Evolutionary conservation across 2,888 invertebrate species (phyloP), one percentile per base, ranked within the genome.

Genomic region (Dynastes maya): DNA sequence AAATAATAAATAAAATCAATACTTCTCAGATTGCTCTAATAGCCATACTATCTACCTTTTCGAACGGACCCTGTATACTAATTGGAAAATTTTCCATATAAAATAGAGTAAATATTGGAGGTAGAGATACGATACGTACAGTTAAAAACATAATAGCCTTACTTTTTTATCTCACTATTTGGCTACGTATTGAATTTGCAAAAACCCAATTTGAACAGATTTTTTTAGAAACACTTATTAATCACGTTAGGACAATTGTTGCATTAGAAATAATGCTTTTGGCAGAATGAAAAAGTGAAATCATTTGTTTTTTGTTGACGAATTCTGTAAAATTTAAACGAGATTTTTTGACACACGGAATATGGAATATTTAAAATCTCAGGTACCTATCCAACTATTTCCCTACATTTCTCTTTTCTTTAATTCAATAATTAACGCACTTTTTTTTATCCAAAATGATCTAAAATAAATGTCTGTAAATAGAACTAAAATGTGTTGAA

Each of bases 331-430:
- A 45, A 45, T 45, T 11, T 8, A 45, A 45, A 45, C 45, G 45
- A 0, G 11, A 45, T 45, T 45, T 45, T 45, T 45, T 45, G 45
- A 11, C 55, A 22, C 8, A 58, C 9, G n/a, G 13, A 29, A 55
- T 4, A 63, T 63, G 63, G 63, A 63, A 63, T 63, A 63, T 32
- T 63, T 63, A 63, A 63, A 63, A 63, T 27, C 9, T 9, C 63
- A 63, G 63, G 63, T 63, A 63, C 22, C 22, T 58, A 37, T 37
- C 32, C 32, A 22, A 22, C 22, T 22, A 63, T 2, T 63, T 63
- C 29, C 61, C 3, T 5, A n/a, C 2, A n/a, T 6, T 27, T 61
- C 11, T 27, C 27, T 61, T 61, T 53, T 16, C 53, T 58, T 16
- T 58, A 27, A 22, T 58, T 58, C 22, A 45, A 11, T 45, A n/a